Evolutionary conservation across 2,797 vertebrate species (phyloP).

Genomic region (Labroides dimidiatus): DNA sequence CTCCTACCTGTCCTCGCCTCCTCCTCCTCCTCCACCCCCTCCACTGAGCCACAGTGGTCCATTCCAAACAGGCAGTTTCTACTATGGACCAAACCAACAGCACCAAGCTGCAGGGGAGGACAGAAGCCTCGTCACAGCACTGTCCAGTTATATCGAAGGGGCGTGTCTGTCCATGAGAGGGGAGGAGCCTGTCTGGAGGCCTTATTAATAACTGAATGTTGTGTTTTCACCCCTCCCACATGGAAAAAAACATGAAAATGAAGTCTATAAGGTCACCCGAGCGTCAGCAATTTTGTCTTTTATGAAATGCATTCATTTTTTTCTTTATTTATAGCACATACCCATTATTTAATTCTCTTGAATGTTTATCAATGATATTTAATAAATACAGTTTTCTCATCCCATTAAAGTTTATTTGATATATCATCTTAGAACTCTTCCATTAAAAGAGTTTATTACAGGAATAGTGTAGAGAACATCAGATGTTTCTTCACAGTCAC

Average conservation of each 20-base stretch:
- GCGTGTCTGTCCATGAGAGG: conserved; percentile 66
- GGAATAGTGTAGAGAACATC: background rate
- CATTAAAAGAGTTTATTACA: background rate
- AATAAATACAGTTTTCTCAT: background rate
- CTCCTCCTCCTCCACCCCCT: conserved; percentile 42
- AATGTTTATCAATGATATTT: background rate
- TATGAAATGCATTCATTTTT: background rate
- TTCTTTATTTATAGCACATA: background rate
- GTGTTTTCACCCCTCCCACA: no score
- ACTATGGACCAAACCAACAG: conserved; percentile 65
- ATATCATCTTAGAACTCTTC: background rate
- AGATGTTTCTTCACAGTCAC: background rate
- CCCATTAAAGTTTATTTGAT: background rate
- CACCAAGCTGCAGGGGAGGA: conserved; percentile 62
- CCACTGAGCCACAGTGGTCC: conserved; percentile 54
- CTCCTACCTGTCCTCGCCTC: conserved; percentile 56
- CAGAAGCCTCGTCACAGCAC: conserved; percentile 25
- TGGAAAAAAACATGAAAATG: no score
- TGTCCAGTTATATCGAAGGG: conserved; percentile 70
- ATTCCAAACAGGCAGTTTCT: conserved; percentile 55
- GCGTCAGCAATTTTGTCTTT: background rate
- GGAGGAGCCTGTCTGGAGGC: conserved; percentile 79
- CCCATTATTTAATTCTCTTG: background rate
- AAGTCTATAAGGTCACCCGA: no score
- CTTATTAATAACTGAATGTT: conserved; percentile 56